Conservation (phyloP, 30 jellyfish, hydroid and myxozoan genomes). For the Pseudorhiza aurosa region DNA sequence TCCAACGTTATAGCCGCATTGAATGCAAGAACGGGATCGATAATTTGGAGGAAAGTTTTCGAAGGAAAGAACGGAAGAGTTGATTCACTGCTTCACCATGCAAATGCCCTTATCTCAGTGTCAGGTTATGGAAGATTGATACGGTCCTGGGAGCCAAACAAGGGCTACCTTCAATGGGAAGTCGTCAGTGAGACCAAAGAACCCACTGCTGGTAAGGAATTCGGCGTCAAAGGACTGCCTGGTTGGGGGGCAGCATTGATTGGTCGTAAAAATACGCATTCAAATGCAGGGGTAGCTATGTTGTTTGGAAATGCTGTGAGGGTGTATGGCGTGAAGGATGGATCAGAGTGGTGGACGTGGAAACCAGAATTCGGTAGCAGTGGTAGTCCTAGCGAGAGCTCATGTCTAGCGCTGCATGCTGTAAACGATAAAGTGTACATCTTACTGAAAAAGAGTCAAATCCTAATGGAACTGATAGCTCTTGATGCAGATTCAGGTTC, state of each 20-base stretch:
- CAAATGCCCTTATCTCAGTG: slow-evolving; percentile 72
- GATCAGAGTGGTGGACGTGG: slow-evolving; percentile 78
- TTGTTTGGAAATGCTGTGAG: slow-evolving; percentile 47
- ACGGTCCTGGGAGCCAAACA: slow-evolving; percentile 87
- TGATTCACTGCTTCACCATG: slow-evolving; percentile 62
- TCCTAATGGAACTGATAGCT: slow-evolving; percentile 29
- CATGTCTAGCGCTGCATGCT: slow-evolving; percentile 41
- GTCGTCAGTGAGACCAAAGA: slow-evolving; percentile 16
- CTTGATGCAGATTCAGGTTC: slow-evolving; percentile 47
- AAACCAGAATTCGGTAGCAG: slow-evolving; percentile 14
- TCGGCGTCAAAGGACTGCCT: slow-evolving; percentile 21
- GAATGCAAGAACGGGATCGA: slow-evolving; percentile 94
- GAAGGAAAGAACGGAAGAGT: slow-evolving; percentile 70
- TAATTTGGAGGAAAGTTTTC: slow-evolving; percentile 89
- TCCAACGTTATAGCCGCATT: slow-evolving; percentile 93
- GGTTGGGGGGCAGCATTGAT: slow-evolving; percentile 53
- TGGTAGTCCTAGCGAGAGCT: slow-evolving; percentile 6
- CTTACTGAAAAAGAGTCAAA: slow-evolving; percentile 31
- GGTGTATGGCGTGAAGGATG: slow-evolving; percentile 63
- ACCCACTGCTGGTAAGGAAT: background rate
- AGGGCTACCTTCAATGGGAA: slow-evolving; percentile 95
- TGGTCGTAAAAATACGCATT: slow-evolving; percentile 1
- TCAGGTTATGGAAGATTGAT: slow-evolving; percentile 78
- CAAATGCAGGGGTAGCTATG: slow-evolving; percentile 41
- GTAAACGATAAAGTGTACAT: slow-evolving; percentile 10